Base-by-base conservation (phyloP, 2,888 invertebrate species). In the Metallyticus violacea region DNA sequence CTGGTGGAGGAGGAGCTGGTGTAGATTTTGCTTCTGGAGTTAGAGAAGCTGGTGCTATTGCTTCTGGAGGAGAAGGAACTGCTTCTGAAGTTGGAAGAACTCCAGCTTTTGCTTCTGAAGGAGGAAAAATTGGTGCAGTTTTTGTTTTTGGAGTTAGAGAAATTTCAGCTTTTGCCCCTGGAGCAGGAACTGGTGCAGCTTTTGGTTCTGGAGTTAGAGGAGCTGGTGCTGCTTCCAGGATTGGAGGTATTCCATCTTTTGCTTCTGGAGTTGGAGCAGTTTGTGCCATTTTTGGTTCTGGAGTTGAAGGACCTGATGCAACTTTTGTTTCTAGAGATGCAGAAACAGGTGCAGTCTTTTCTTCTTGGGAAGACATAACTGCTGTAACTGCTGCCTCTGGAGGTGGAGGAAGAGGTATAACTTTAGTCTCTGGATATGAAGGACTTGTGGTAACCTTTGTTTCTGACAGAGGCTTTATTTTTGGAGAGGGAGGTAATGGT, bases 401-500 rank as follows among this genome's bases (percentile, higher is more conserved):
- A 76, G 82, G 25, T 9, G 85, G 9, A 30, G 88, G 28, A 26
- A 79, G 7, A 80, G 88, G 22, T 81, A 77, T 9, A 3, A 2
- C n/a, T 26, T 27, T 0, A 22, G 6, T 26, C 40, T n/a, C 26
- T 6, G 25, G 77, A 29, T 2, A 26, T 15, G 9, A 9, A 27
- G 62, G 83, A 15, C 86, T 77, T 26, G 87, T 88, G 85, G 89
- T 86, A 87, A 89, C 86, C 88, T 88, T 89, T 86, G 89, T 88
- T 89, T 91, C 89, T 89, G 91, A 91, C 87, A 90, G 88, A 29
- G 88, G 27, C 22, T 25, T 82, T 78, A n/a, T 82, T 29, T 25
- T 29, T n/a, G n/a, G n/a, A n/a, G n/a, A n/a, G n/a, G 40, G 40
- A 62, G 4, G 15, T 62, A 22, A 62, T 62, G 40, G 40, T 62